Evolutionary conservation across 35 echinoderm and acorn worm genomes (phyloP), one percentile per base, ranked within the genome.

Genomic region (Ophiothrix spiculata): DNA sequence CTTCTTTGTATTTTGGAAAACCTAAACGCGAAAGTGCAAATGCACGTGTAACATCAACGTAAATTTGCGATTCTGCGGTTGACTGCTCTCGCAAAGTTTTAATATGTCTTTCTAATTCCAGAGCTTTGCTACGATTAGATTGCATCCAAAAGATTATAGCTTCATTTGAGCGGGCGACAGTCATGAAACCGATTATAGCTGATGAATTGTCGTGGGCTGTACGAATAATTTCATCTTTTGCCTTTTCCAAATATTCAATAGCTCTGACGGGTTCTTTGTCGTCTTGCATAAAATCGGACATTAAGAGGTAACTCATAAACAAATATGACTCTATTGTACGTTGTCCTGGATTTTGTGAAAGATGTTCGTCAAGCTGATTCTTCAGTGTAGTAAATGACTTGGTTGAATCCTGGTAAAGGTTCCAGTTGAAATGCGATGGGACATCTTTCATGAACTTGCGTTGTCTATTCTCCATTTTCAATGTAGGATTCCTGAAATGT

Each of bases 221-320:
- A 25, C 60, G 17, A 15, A 69, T 4, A 12, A 69, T 69, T 69
- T 69, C 60, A 69, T 15, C 23, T 69, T 69, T 69, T 69, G 60
- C 60, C 25, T 25, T 6, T 12, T 10, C 23, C 60, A 69, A n/a
- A 25, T 69, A 69, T 69, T n/a, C 60, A 49, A 15, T 12, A 10
- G 60, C 60, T 25, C 16, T 2, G 29, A 15, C 60, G 4, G 60
- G 1, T n/a, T 69, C 60, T 25, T 69, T 69, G 17, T n/a, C 60
- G 17, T 28, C 29, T 2, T 69, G 6, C 60, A 25, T 69, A 69
- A 25, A 69, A 15, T 69, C 60, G 3, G 60, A 69, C 60, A 69
- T 69, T 25, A 69, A n/a, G 3, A 69, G 60, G 29, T 69, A 69
- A 69, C 60, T 69, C 60, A 69, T 69, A n/a, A 69, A 69, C 60